Evolutionary conservation across 2,888 invertebrate genomes (phyloP), one percentile per base, ranked within the genome.

Genomic region (Schizaphis graminum): DNA sequence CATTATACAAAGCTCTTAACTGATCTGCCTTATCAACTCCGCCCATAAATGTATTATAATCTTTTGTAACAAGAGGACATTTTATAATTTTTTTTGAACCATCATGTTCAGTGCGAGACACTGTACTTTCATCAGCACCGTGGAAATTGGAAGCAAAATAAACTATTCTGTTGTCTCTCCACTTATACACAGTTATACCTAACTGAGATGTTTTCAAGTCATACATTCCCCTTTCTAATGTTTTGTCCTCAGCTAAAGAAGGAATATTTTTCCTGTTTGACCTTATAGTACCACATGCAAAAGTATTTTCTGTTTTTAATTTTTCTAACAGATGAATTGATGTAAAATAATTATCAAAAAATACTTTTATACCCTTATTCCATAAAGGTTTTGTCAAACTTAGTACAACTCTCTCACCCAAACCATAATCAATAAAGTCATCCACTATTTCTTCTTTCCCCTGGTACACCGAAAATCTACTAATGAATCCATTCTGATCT

Each of bases 1-100:
- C n/a, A 90, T 47, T 84, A 57, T 92, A 88, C 35, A 87, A 57
- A 49, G 89, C 84, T 67, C 94, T 92, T 86, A 95, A 90, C 28
- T 94, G 91, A 91, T 95, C 95, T 53, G 95, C 94, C 57, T 94
- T 93, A 93, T 95, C 95, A 28, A 95, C 95, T n/a, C 95, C 95
- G 35, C 95, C 95, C 95, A 95, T 95, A 92, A 92, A 93, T 26
- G 57, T 94, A 57, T 95, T 95, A 94, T 95, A 95, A 93, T 95
- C 95, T 61, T 94, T 94, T 28, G 95, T 95, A 41, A 95, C 94
- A 61, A 49, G n/a, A 84, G 95, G 95, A 85, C 95, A 95, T 88
- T 56, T 61, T 47, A 88, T 44, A 21, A 28, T n/a, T 47, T 61
- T n/a, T 87, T 92, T 87, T 0, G 87, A 56, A 56, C 92, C 87